phyloP scores from a whole-genome alignment of 2,113 vertebrate species.

The Probosciger aterrimus region DNA sequence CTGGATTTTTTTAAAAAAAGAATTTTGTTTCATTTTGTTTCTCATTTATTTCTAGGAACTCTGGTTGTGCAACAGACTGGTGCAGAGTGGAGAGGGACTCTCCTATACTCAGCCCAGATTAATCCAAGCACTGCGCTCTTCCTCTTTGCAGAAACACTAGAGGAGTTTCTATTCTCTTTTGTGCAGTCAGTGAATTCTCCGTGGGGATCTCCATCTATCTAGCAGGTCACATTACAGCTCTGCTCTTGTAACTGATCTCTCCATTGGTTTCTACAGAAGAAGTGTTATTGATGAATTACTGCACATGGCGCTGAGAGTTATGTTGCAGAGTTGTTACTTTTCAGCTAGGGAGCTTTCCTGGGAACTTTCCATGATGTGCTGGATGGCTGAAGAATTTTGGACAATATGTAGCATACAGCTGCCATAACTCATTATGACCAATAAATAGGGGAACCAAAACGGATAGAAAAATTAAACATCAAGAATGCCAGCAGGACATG shows the following conservation, averaged over 20 bases:
- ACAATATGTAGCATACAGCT: conserved; percentile 6
- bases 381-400: conserved; percentile 47
- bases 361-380: conserved; percentile 51
- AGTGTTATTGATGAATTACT: conserved; percentile 68
- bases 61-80: neutral
- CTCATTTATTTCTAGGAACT: conserved; percentile 32
- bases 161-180: conserved; percentile 32
- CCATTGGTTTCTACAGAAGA: conserved; percentile 46
- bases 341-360: conserved; percentile 58
- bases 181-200: conserved; percentile 42
- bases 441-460: conserved; percentile 34
- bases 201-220: conserved; percentile 47
- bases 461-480: conserved; percentile 47
- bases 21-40: conserved; percentile 25
- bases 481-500: conserved; percentile 28
- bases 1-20: neutral
- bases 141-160: conserved; percentile 41
- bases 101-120: neutral
- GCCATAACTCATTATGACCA: conserved; percentile 52
- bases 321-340: conserved; percentile 65
- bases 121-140: neutral
- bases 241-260: conserved; percentile 62
- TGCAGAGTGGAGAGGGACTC: neutral
- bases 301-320: conserved; percentile 57
- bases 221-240: conserved; percentile 60